A percentile compares a stretch with the other conserved stretches of the same genome.
phyloP scores from a whole-genome alignment of 2,113 vertebrate genomes.

The Regulus satrapa region DNA sequence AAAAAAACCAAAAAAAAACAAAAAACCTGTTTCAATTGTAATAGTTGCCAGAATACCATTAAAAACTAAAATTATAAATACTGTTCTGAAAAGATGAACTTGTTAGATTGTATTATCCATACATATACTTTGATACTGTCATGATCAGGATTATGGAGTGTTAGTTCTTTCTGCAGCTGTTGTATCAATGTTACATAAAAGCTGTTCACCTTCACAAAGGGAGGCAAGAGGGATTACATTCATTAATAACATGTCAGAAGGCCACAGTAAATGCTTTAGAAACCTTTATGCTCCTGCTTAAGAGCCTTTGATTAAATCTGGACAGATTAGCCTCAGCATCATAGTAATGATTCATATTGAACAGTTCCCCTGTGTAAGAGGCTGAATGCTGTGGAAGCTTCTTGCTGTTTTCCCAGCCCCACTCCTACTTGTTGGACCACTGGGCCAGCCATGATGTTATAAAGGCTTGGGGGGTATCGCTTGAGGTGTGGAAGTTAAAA shows the following conservation, averaged over 20 bases:
- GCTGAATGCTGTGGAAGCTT: neutral
- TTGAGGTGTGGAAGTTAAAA: neutral
- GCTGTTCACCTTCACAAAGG: neutral
- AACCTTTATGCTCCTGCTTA: neutral
- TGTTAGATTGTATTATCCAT: neutral
- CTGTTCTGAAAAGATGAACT: neutral
- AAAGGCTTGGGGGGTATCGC: neutral
- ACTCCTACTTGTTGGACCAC: neutral
- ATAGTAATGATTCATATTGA: neutral
- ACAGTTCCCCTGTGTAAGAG: neutral
- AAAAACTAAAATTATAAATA: neutral
- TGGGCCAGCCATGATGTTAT: neutral
- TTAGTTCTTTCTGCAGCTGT: slow-evolving; percentile 17
- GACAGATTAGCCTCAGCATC: neutral
- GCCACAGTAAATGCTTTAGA: neutral
- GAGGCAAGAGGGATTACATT: neutral
- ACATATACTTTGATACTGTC: neutral
- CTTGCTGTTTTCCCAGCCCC: neutral
- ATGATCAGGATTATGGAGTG: neutral
- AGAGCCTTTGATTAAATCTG: neutral
- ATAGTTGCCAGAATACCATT: neutral
- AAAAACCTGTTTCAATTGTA: neutral
- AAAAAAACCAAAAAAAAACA: no score
- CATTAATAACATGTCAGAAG: neutral
- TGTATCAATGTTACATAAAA: slow-evolving; percentile 27